Percentiles rank a stretch among this genome's conserved stretches.
phyloP scores from a whole-genome alignment of 1,140 invertebrate species.

The Leptinotarsa defecta region DNA sequence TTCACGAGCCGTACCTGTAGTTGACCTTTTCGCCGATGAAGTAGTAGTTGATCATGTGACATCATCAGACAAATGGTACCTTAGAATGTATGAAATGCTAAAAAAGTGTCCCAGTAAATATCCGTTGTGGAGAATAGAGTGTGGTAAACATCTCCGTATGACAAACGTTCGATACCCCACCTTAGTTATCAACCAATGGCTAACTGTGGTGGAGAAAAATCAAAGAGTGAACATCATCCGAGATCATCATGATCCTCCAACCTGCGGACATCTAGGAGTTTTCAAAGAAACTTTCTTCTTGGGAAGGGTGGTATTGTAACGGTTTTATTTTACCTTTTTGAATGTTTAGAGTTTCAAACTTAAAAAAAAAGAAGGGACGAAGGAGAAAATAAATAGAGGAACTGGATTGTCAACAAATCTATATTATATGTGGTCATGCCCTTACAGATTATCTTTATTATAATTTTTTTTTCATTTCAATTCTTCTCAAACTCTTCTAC shows the following conservation, averaged over 20 bases:
- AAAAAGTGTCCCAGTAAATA: slow-evolving; percentile 22
- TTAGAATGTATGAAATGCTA: slow-evolving; percentile 18
- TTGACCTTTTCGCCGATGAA: not conserved
- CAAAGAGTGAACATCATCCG: not conserved
- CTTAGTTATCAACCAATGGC: slow-evolving; percentile 26
- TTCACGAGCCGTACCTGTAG: slow-evolving; percentile 28
- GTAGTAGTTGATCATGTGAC: not conserved
- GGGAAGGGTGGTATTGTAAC: slow-evolving; percentile 11
- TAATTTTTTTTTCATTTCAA: no score
- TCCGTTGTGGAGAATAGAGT: slow-evolving; percentile 21
- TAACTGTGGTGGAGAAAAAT: slow-evolving; percentile 7
- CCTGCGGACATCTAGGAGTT: slow-evolving; percentile 35
- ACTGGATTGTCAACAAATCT: no score
- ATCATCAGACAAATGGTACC: slow-evolving; percentile 20
- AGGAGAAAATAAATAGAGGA: no score
- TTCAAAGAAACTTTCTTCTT: slow-evolving; percentile 10
- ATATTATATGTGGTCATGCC: no score
- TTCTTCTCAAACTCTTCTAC: no score
- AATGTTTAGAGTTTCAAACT: no score
- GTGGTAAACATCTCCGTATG: slow-evolving; percentile 18
- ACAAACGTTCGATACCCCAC: not conserved
- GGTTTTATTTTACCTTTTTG: no score
- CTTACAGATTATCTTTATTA: no score
- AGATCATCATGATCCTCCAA: slow-evolving; percentile 11
- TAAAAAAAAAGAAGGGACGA: no score